These are phyloP conservation scores for Trichopoda pennipes DNA, from an alignment of 2,888 invertebrate genomes.

Conservation along the genomic window DNA sequence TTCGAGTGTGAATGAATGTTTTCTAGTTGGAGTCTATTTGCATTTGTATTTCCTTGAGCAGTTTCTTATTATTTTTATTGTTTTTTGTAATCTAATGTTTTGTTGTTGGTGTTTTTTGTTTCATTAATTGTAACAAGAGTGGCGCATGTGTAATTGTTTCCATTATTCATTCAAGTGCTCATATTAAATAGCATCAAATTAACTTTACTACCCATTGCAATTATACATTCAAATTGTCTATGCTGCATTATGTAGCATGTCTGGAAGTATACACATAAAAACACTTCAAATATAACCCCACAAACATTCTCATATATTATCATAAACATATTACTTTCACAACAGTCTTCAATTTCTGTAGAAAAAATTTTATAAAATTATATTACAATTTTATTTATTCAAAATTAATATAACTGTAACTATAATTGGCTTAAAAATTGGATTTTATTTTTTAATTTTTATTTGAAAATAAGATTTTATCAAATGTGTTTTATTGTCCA, in stretches of 20 bases:
- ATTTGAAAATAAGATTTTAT: too few relatives aligned
- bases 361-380: too few relatives aligned
- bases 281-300: slow-evolving; percentile 6
- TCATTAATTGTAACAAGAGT: slow-evolving; percentile 34
- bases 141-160: slow-evolving; percentile 67
- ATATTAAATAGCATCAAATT: slow-evolving; percentile 68
- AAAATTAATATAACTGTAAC: too few relatives aligned
- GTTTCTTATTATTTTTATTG: slow-evolving; percentile 32
- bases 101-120: background rate
- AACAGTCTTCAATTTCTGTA: too few relatives aligned
- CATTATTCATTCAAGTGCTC: slow-evolving; percentile 66
- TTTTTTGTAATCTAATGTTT: slow-evolving; percentile 5
- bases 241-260: slow-evolving; percentile 24
- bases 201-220: slow-evolving; percentile 65
- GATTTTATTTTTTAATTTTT: too few relatives aligned
- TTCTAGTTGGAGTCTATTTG: slow-evolving; percentile 51
- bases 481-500: too few relatives aligned
- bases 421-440: too few relatives aligned
- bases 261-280: background rate
- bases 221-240: slow-evolving; percentile 66
- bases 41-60: slow-evolving; percentile 34
- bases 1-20: slow-evolving; percentile 39
- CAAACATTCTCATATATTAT: background rate
- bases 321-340: too few relatives aligned
- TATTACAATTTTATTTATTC: too few relatives aligned